Conservation (phyloP, 92 coral and sea anemone genomes). For the Epizoanthus illoricatus region DNA sequence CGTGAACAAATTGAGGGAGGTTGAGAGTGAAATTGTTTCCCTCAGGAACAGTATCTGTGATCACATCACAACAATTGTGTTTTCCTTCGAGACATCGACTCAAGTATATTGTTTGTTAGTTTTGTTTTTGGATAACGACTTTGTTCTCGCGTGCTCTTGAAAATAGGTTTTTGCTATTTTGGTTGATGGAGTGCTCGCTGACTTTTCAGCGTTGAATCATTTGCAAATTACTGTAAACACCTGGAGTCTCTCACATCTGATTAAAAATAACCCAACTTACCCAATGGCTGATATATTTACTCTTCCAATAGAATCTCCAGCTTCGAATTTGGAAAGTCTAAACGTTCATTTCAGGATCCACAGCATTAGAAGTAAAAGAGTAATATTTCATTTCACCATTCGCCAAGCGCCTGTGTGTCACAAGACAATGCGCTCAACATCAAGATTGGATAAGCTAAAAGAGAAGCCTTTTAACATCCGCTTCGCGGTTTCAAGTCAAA, state of each 20-base stretch:
- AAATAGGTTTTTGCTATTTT: constrained; percentile 21
- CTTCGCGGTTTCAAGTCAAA: constrained; percentile 30
- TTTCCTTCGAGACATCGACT: constrained; percentile 22
- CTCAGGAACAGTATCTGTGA: constrained; percentile 26
- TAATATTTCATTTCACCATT: background rate
- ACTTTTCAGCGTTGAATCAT: constrained; percentile 57
- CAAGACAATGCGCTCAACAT: background rate
- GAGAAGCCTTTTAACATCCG: constrained; percentile 11
- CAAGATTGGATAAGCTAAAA: constrained; percentile 2
- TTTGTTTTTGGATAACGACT: constrained; percentile 28
- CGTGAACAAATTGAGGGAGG: constrained; percentile 27
- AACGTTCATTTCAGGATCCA: background rate
- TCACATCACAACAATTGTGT: constrained; percentile 36
- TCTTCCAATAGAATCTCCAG: constrained; percentile 35
- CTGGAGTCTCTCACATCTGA: constrained; percentile 57
- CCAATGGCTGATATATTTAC: constrained; percentile 40
- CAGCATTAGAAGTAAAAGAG: background rate
- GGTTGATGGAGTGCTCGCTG: constrained; percentile 41
- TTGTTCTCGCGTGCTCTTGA: constrained; percentile 42
- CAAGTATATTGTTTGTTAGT: constrained; percentile 37
- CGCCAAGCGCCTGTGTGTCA: background rate
- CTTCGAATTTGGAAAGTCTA: constrained; percentile 9
- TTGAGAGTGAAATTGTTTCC: constrained; percentile 7
- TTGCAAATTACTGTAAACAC: constrained; percentile 61
- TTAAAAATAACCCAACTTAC: constrained; percentile 45